Conservation (phyloP, 2,888 invertebrate species). For the Agrypnus murinus region DNA sequence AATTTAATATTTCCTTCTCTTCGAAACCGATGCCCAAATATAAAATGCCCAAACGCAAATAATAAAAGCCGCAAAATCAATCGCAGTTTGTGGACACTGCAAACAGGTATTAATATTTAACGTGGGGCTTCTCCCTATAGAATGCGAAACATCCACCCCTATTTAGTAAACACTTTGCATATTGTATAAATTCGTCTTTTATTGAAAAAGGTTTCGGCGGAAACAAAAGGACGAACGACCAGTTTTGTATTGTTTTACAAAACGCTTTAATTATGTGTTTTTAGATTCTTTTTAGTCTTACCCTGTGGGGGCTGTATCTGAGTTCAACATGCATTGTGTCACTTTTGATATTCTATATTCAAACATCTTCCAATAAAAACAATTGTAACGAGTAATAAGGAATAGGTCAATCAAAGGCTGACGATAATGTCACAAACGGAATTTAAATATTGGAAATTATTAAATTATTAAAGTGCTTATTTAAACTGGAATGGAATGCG, state of each 20-base stretch:
- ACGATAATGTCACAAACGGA: no score
- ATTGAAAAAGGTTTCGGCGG: constrained; percentile 34
- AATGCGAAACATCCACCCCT: constrained; percentile 55
- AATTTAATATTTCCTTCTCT: constrained; percentile 54
- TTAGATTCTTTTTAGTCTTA: no score
- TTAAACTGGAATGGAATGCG: no score
- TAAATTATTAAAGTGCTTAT: no score
- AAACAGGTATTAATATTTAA: constrained; percentile 62
- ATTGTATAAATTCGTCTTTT: constrained; percentile 55
- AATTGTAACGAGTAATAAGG: no score
- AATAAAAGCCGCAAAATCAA: constrained; percentile 60
- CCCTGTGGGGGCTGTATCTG: no score
- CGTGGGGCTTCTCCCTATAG: constrained; percentile 50
- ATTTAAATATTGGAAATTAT: no score
- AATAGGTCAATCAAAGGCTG: no score
- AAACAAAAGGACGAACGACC: constrained; percentile 29
- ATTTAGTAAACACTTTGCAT: constrained; percentile 60
- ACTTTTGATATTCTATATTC: no score
- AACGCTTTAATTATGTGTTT: constrained; percentile 34
- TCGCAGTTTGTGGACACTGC: constrained; percentile 60
- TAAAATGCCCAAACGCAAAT: constrained; percentile 57
- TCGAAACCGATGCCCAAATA: constrained; percentile 52
- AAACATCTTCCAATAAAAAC: no score
- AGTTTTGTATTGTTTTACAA: constrained; percentile 28
- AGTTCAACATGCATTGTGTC: no score